A percentile compares a stretch with the other conserved stretches of the same genome.
phyloP scores from a whole-genome alignment of 2,113 vertebrate genomes.

The Paradisaea rubra region DNA sequence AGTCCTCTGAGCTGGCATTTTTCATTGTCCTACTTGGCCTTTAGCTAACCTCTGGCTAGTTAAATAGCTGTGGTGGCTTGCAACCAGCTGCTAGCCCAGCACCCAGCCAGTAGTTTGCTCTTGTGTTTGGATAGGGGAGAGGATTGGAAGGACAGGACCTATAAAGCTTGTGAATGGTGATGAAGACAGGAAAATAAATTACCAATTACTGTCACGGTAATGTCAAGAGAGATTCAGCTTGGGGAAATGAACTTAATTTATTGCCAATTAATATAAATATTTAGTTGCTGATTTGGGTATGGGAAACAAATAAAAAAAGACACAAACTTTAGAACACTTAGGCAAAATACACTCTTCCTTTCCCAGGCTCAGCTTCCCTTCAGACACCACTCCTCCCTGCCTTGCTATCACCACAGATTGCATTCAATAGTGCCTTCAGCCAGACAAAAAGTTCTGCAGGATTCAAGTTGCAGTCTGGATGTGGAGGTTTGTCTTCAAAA shows the following conservation, averaged over 20 bases:
- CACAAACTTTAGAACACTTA: background rate
- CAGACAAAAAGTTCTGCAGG: accelerated
- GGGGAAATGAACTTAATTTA: background rate
- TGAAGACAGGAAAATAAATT: background rate
- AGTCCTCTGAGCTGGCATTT: background rate
- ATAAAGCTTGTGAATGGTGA: background rate
- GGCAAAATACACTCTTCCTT: background rate
- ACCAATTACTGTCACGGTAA: background rate
- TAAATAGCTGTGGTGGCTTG: background rate
- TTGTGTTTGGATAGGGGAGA: background rate
- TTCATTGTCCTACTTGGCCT: background rate
- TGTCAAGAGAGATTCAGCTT: background rate
- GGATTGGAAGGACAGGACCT: background rate
- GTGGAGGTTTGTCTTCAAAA: accelerated
- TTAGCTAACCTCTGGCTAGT: background rate
- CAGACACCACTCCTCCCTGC: background rate
- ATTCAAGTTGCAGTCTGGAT: background rate
- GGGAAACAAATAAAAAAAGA: background rate
- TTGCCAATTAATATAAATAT: background rate
- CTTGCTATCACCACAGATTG: background rate
- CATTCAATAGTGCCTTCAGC: background rate
- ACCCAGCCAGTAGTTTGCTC: background rate
- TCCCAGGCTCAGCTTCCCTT: background rate
- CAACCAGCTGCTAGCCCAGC: background rate
- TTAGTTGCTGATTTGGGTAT: background rate